phyloP scores from a whole-genome alignment of 2,888 invertebrate genomes.

The Catocala sponsa region DNA sequence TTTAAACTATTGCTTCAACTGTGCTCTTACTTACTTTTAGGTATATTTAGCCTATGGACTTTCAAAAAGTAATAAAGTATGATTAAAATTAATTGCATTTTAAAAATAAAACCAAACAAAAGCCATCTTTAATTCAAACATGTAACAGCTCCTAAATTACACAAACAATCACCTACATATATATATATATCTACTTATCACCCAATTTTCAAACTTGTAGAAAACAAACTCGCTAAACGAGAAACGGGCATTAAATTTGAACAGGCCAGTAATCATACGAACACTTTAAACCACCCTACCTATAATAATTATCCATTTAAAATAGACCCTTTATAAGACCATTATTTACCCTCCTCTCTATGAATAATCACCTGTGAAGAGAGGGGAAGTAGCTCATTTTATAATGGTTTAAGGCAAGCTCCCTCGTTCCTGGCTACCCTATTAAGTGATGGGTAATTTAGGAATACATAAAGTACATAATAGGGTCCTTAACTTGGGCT shows the following conservation, averaged over 20 bases:
- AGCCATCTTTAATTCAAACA: background rate
- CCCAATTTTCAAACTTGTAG: constrained; percentile 70
- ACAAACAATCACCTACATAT: constrained; percentile 32
- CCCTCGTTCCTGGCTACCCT: constrained; percentile 75
- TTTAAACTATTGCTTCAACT: no score
- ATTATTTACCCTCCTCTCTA: constrained; percentile 27
- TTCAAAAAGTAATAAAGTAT: no score
- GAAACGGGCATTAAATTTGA: constrained; percentile 82
- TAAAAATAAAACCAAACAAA: no score
- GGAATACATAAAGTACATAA: constrained; percentile 88
- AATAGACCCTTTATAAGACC: constrained; percentile 55
- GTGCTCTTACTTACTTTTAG: no score
- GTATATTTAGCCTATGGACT: no score
- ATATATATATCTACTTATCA: constrained; percentile 57
- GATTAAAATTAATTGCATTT: no score
- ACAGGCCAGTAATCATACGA: constrained; percentile 83
- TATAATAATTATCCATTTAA: constrained; percentile 65
- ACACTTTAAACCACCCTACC: constrained; percentile 83
- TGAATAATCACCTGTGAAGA: constrained; percentile 40
- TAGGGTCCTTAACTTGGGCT: constrained; percentile 84
- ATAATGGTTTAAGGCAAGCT: constrained; percentile 71
- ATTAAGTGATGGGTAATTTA: constrained; percentile 88
- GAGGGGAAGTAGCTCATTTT: constrained; percentile 57
- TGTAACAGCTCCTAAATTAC: constrained; percentile 19
- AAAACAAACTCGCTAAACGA: constrained; percentile 63